Conservation (phyloP, 2,797 vertebrate genomes). For the Pelobates cultripes region DNA sequence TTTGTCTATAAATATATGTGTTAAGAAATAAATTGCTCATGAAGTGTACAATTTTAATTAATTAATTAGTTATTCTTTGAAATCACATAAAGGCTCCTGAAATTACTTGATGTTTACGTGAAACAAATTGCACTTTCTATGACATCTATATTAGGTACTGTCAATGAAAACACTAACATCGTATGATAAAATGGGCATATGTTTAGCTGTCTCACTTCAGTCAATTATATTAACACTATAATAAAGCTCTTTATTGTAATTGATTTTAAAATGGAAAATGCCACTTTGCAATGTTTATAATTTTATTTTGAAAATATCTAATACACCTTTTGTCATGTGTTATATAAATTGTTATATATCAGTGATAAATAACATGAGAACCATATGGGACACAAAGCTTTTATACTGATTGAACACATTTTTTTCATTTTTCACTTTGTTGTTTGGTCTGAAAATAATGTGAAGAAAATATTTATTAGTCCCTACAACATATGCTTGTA, state of each 20-base stretch:
- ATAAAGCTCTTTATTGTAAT: not conserved
- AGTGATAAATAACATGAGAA: not conserved
- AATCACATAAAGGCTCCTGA: slow-evolving; percentile 76
- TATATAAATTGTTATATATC: too few species aligned
- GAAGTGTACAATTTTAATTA: slow-evolving; percentile 77
- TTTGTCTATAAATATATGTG: slow-evolving; percentile 73
- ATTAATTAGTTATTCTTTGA: slow-evolving; percentile 78
- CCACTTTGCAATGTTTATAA: not conserved
- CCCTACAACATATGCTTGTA: too few species aligned
- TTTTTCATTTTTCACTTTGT: not conserved
- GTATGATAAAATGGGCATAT: not conserved
- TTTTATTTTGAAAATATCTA: too few species aligned
- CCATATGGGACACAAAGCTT: not conserved
- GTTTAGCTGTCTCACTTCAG: not conserved
- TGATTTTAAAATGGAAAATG: not conserved
- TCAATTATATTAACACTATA: not conserved
- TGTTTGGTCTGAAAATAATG: not conserved
- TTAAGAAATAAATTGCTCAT: slow-evolving; percentile 77
- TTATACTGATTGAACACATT: not conserved
- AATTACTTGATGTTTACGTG: slow-evolving; percentile 68
- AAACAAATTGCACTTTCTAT: slow-evolving; percentile 66
- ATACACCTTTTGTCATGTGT: too few species aligned
- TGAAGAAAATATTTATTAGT: not conserved
- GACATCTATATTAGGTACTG: slow-evolving; percentile 59
- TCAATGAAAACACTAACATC: slow-evolving; percentile 58